phyloP scores from a whole-genome alignment of 2,797 vertebrate species.

The Echiichthys vipera region DNA sequence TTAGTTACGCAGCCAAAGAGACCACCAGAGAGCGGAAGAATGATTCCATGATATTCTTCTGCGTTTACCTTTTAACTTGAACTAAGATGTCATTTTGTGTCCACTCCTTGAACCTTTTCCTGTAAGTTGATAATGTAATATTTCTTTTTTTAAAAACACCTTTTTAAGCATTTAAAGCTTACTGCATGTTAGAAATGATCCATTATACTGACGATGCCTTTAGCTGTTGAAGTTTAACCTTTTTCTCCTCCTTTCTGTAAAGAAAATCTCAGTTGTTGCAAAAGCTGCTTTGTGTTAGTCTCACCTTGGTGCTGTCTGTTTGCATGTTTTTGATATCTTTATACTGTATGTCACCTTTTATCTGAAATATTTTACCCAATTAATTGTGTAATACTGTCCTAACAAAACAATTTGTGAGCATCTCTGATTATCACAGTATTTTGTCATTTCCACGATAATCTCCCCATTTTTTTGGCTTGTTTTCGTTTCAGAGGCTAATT shows the following conservation, averaged over 20 bases:
- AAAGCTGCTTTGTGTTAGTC: slow-evolving; percentile 77
- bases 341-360: slow-evolving; percentile 69
- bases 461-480: slow-evolving; percentile 22
- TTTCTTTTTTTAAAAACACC: slow-evolving; percentile 38
- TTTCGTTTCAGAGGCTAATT: slow-evolving; percentile 29
- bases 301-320: slow-evolving; percentile 70
- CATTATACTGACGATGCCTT: slow-evolving; percentile 78
- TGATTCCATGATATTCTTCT: slow-evolving; percentile 49
- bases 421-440: slow-evolving; percentile 63
- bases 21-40: slow-evolving; percentile 55
- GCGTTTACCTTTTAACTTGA: slow-evolving; percentile 74
- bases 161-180: slow-evolving; percentile 77
- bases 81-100: slow-evolving; percentile 62
- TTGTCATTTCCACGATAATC: slow-evolving; percentile 39
- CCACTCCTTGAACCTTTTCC: slow-evolving; percentile 55
- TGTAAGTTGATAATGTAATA: slow-evolving; percentile 66
- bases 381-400: slow-evolving; percentile 66
- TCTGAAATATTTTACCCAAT: slow-evolving; percentile 75
- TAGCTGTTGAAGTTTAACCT: slow-evolving; percentile 72
- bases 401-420: slow-evolving; percentile 71
- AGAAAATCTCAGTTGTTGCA: slow-evolving; percentile 68
- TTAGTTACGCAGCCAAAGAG: slow-evolving; percentile 54
- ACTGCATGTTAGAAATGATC: slow-evolving; percentile 80
- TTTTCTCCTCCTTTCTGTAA: slow-evolving; percentile 54
- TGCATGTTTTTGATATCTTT: slow-evolving; percentile 78